Base-by-base conservation (phyloP, 2,888 invertebrate species). In the Ceraclea dissimilis region DNA sequence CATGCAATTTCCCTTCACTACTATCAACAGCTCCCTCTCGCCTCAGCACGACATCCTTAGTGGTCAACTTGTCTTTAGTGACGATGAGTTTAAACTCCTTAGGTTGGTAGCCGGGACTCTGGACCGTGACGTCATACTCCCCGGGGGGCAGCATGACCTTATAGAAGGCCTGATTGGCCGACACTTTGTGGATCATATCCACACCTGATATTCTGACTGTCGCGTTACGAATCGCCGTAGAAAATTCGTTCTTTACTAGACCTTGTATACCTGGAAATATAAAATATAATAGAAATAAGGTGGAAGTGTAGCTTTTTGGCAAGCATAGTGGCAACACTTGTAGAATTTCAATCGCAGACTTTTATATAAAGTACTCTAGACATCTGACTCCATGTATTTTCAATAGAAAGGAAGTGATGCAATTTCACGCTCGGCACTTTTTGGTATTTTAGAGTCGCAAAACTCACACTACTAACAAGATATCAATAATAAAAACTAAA, bases 91-190 rank as follows among this genome's bases (percentile, higher is more conserved):
- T 62, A 1, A 58, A 48, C 19, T 71, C 67, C 62, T 79, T 73
- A 0, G 74, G 70, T 60, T 79, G 71, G 66, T 86, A 87, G 44
- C 81, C 80, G 56, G 80, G 77, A 57, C 84, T 84, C 17, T 77
- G 73, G 21, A 88, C 74, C 49, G 80, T 74, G 11, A 90, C 67
- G 6, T 71, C 73, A 68, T 90, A 88, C 21, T 76, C 70, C 0
- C 88, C 91, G 1, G 82, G 78, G 10, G 88, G 83, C 51, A 92
- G 72, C 66, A 87, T 79, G 49, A 86, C 73, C 67, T 85, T 84
- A 70, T 86, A 92, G 65, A 81, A 79, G 0, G 88, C 92, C 64
- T 78, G 76, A 68, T 86, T 88, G 64, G 76, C 75, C 0, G 86
- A 78, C 0, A 89, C 85, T 49, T 79, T 77, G 66, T 83, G 82